Evolutionary conservation across 1,140 invertebrate species (phyloP), one percentile per base, ranked within the genome.

Genomic region (Neoseiulus cucumeris): DNA sequence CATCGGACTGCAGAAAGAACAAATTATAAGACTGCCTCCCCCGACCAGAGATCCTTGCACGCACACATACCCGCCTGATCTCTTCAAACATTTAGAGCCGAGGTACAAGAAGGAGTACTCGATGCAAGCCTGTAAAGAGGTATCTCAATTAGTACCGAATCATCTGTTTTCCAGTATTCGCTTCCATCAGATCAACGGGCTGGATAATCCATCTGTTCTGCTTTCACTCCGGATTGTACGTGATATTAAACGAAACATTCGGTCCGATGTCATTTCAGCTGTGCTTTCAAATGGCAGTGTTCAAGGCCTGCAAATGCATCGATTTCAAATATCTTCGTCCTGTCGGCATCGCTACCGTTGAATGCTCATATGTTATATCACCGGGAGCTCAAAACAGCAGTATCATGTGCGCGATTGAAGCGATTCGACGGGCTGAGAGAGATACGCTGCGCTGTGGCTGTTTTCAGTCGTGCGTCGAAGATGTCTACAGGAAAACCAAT

Each of bases 351-450:
- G 51, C 17, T 2, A 5, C 51, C 12, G 33, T 33, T 33, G 51
- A 59, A 59, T 59, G 51, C 51, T 59, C 51, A 17, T 59, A 59
- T 33, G 51, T 59, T 2, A 17, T 59, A 17, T 17, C 51, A n/a
- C 6, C 17, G 2, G 1, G 22, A 17, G 51, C 14, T n/a, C 22
- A 59, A 14, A 25, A 59, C 4, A 25, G 22, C 22, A 18, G 25
- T 17, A 1, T 59, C 4, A 59, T 6, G 17, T 59, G 51, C 22
- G 51, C 51, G 25, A 17, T 17, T 9, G 51, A 59, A 25, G 22
- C 9, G 33, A 39, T 9, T 9, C 4, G 9, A 39, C 17, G 22
- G n/a, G 9, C 22, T 5, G 51, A 25, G 4, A 59, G 22, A 25
- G 22, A 17, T 59, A 2, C 51, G 22, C 22, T 59, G 2, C 51